Percentiles rank a stretch among this genome's conserved stretches.
Evolutionary conservation across 1,140 invertebrate species (phyloP).

Genomic region (Drosophila mojavensis): DNA sequence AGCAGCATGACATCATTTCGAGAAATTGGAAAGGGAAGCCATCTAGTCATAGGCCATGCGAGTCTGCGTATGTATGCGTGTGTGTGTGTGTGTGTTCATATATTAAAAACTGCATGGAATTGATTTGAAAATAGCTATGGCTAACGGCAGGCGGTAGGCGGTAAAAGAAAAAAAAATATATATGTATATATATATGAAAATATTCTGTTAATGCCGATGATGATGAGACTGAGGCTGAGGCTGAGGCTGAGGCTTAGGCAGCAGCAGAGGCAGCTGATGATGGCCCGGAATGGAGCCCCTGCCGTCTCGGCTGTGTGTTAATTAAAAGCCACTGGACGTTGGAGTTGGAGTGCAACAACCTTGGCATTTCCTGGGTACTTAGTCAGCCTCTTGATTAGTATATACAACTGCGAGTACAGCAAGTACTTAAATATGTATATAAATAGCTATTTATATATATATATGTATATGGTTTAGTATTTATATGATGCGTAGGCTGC

Average conservation of each 20-base stretch:
- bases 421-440: conserved; percentile 21
- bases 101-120: conserved; percentile 79
- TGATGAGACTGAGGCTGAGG: background rate
- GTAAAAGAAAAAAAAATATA: conserved; percentile 27
- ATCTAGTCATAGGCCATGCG: conserved; percentile 21
- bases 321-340: conserved; percentile 80
- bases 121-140: conserved; percentile 76
- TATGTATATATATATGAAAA: conserved; percentile 21
- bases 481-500: conserved; percentile 65
- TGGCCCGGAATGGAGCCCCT: conserved; percentile 37
- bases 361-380: conserved; percentile 81
- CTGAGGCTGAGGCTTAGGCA: background rate
- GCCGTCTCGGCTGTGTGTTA: conserved; percentile 68
- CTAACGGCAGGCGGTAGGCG: conserved; percentile 21
- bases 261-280: background rate
- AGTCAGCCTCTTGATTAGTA: conserved; percentile 71
- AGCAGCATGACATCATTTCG: conserved; percentile 74
- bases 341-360: conserved; percentile 77
- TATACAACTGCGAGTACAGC: conserved; percentile 29
- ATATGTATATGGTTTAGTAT: conserved; percentile 23
- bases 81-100: conserved; percentile 8
- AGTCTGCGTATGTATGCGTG: background rate
- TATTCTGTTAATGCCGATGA: conserved; percentile 47
- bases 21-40: conserved; percentile 63
- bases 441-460: conserved; percentile 19